Evolutionary conservation across 2,797 vertebrate genomes (phyloP), one percentile per base, ranked within the genome.

Genomic region (Sebastes melanostomus): DNA sequence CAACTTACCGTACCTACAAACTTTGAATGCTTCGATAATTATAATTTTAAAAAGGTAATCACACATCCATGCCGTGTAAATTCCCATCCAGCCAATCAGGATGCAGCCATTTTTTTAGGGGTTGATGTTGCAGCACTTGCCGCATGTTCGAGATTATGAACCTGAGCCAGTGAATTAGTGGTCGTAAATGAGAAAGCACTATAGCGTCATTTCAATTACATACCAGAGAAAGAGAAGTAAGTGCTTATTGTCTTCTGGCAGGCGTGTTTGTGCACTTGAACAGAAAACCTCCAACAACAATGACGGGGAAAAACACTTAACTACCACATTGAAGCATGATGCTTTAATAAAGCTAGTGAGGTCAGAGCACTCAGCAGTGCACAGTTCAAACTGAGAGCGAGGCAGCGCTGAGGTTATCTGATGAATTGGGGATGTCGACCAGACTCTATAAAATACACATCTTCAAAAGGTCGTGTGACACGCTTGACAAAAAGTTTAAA

Each of bases 221-320:
- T 66, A 75, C 61, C 20, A 29, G 74, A 62, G 76, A 75, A 82
- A 75, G 66, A 80, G 77, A 79, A 86, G 66, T 42, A 85, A 72
- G 72, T 62, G 69, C 74, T 71, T 77, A 81, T 81, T 85, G 77
- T 83, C 56, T 60, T 78, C 68, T 85, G 81, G 80, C 74, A 79
- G 61, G 63, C n/a, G 9, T 61, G 50, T 81, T 71, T 73, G 72
- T 71, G 54, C 36, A 67, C 70, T 84, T 58, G 46, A 83, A 78
- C 24, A 13, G 38, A 80, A 72, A 77, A 76, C 46, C 13, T 10
- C 18, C 27, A 71, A 69, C 52, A 80, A 80, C 56, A 69, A 30
- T 2, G 27, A 58, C 55, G 50, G 56, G 65, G 65, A 71, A 77
- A 62, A 84, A 68, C 75, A 79, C 67, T 69, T 54, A 56, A 72